Evolutionary conservation across 1,140 invertebrate genomes (phyloP).

Genomic region (Prorops nasuta): DNA sequence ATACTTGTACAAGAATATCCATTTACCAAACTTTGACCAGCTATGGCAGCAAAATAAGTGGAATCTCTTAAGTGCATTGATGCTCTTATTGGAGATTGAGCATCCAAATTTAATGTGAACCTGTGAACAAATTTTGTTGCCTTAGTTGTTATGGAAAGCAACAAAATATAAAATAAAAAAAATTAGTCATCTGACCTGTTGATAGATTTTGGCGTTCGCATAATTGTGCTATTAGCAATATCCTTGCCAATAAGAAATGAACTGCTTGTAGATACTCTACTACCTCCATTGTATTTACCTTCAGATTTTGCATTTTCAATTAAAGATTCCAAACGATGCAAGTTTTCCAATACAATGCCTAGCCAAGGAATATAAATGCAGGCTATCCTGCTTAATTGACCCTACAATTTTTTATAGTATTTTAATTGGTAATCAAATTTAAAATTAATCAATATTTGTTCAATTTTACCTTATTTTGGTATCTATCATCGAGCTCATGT

Average conservation of each 20-base stretch:
- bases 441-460: neutral
- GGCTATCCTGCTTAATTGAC: constrained; percentile 82
- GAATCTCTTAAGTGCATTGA: constrained; percentile 69
- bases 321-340: constrained; percentile 62
- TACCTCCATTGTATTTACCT: constrained; percentile 48
- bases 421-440: neutral
- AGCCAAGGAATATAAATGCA: constrained; percentile 89
- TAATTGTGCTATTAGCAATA: constrained; percentile 22
- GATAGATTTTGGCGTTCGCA: constrained; percentile 54
- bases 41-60: constrained; percentile 75
- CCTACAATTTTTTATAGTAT: constrained; percentile 49
- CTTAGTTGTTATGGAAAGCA: too few species aligned
- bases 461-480: constrained; percentile 66
- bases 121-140: constrained; percentile 33
- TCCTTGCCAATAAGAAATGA: constrained; percentile 43
- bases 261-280: constrained; percentile 58
- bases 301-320: constrained; percentile 40
- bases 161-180: neutral
- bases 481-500: constrained; percentile 91
- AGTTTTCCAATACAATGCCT: constrained; percentile 80
- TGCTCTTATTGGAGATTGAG: constrained; percentile 59
- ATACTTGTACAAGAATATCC: constrained; percentile 61
- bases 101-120: constrained; percentile 59
- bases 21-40: constrained; percentile 65
- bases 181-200: constrained; percentile 37